Evolutionary conservation across 2,113 vertebrate species (phyloP).

Genomic region (Martes martes): DNA sequence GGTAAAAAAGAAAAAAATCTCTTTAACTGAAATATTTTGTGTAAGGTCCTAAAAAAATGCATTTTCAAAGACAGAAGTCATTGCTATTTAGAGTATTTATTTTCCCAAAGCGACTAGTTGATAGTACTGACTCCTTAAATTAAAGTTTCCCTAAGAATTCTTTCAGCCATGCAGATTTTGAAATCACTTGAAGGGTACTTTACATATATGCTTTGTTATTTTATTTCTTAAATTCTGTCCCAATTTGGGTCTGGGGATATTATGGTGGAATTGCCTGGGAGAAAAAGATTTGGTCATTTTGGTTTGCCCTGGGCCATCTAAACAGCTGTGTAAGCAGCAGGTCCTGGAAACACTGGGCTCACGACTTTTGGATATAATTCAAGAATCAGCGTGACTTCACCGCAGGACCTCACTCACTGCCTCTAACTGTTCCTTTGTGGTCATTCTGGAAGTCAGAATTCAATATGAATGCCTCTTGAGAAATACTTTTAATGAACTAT

Average conservation of each 20-base stretch:
- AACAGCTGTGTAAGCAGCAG: conserved; percentile 64
- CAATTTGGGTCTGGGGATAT: background rate
- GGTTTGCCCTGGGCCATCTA: conserved; percentile 29
- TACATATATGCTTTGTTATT: background rate
- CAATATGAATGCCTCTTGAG: conserved; percentile 49
- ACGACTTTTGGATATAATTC: conserved; percentile 32
- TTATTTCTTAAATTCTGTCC: background rate
- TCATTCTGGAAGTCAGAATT: conserved; percentile 63
- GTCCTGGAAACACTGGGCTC: conserved; percentile 15
- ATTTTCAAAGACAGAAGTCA: conserved; percentile 32
- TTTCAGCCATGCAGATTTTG: background rate
- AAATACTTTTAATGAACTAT: conserved; percentile 44
- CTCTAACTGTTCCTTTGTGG: conserved; percentile 53
- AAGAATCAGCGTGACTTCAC: background rate
- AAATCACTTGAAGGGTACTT: background rate
- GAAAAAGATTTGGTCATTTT: background rate
- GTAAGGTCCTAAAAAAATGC: background rate
- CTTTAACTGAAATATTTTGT: conserved; percentile 32
- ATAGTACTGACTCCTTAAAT: background rate
- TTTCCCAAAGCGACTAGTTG: background rate
- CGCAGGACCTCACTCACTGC: background rate
- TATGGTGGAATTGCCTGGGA: background rate
- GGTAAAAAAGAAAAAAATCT: background rate
- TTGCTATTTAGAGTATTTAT: background rate
- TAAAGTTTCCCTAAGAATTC: background rate